Evolutionary conservation across 1,140 invertebrate species (phyloP), one percentile per base, ranked within the genome.

Genomic region (Maconellicoccus hirsutus): DNA sequence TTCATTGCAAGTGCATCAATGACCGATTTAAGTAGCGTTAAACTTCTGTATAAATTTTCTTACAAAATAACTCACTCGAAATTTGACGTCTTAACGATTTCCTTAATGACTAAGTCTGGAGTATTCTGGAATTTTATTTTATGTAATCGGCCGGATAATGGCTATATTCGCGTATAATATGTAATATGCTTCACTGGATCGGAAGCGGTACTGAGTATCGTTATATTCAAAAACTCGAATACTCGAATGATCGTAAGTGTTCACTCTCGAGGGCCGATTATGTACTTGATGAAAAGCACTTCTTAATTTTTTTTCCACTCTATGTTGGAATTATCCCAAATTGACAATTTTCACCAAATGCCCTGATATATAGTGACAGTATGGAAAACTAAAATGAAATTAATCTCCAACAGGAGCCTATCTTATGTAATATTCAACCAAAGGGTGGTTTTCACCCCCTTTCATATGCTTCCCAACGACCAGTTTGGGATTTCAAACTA

Each of bases 61-160:
- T 52, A 52, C n/a, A 52, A 52, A 52, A 52, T 52, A 52, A 52
- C n/a, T 52, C 42, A 52, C 42, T 52, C 42, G 42, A 52, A 52
- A 52, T 52, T 52, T 52, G 42, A 52, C 42, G 42, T 52, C 42
- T 52, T 52, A 52, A 52, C 42, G 42, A 52, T 52, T 52, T 52
- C 42, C 42, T 52, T 52, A 52, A 52, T 52, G 42, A 52, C 42
- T 52, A 19, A 52, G 42, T 52, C 42, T 52, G 42, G 42, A 52
- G n/a, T 52, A 52, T 52, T 52, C 42, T 52, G 42, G 42, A 52
- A 52, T 52, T 52, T 52, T 52, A 52, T 52, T 52, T 52, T 52
- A 52, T 52, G 42, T 52, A 52, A 52, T 4, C 42, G 42, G 42
- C 42, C 42, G 42, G 16, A 14, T 52, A 52, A 52, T 52, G 42